Base-by-base conservation (phyloP, 2,113 vertebrate species). In the Colistium nudipinnis region DNA sequence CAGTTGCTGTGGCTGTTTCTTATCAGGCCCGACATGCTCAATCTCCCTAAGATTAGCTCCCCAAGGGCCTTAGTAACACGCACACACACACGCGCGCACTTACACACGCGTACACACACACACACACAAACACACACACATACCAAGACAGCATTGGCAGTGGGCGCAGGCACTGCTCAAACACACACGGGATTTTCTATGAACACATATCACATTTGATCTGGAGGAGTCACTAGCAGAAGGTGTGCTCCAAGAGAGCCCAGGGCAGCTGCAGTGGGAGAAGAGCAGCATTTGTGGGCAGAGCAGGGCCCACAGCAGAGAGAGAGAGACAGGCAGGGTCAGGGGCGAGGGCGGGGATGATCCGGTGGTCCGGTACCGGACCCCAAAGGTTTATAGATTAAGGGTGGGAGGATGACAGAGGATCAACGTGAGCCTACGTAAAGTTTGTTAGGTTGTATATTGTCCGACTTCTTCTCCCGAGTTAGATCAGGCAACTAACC, bases 11-110 rank as follows among this genome's bases (percentile, higher is more conserved):
- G 79, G 81, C 75, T 64, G 76, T 89, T 85, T 76, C 82, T 92
- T 92, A 91, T 92, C 89, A 41, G 74, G 54, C 68, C 78, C 87
- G 91, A 90, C 89, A 90, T 71, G 83, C 89, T 88, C 90, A 90
- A 90, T 90, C 90, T 91, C 82, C 61, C 81, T 79, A 76, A 90
- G 88, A 91, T 90, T 90, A 92, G 86, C 84, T 88, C 89, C 83
- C 82, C 65, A 60, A 85, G 84, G 79, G 74, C 78, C 68, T 71
- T 77, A n/a, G n/a, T n/a, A n/a, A n/a, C n/a, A n/a, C n/a, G n/a
- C n/a, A n/a, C n/a, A n/a, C n/a, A n/a, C n/a, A n/a, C n/a, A n/a
- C n/a, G n/a, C n/a, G n/a, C n/a, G n/a, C n/a, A n/a, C n/a, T n/a
- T n/a, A n/a, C n/a, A n/a, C n/a, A n/a, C n/a, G n/a, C n/a, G n/a